Percentiles rank a stretch among this genome's conserved stretches.
phyloP scores from a whole-genome alignment of 2,113 vertebrate species.

The Carassius gibelio region DNA sequence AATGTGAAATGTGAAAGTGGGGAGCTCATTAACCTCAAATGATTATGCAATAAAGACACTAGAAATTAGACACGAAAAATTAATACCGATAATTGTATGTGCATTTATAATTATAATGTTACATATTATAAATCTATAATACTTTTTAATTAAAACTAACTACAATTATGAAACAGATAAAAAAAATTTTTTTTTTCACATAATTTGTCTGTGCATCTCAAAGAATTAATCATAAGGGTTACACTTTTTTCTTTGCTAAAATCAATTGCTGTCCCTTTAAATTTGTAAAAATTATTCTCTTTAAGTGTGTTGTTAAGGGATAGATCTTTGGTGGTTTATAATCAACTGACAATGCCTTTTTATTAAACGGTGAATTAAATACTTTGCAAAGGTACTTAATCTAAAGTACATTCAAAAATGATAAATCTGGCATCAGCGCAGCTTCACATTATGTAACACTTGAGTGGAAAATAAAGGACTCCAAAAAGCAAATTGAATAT shows the following conservation, averaged over 20 bases:
- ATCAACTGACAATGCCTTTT: not conserved
- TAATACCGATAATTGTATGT: not conserved
- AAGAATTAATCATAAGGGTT: not conserved
- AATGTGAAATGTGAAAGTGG: not conserved
- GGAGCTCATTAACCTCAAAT: slow-evolving; percentile 10
- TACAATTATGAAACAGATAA: not conserved
- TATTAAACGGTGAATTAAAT: not conserved
- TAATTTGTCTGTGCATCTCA: not conserved
- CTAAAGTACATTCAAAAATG: not conserved
- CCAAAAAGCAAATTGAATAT: not conserved
- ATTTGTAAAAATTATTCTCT: no score
- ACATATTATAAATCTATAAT: not conserved
- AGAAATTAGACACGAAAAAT: not conserved
- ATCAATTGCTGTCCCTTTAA: not conserved
- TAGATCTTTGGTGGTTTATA: not conserved
- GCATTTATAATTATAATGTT: not conserved
- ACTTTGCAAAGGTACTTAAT: not conserved
- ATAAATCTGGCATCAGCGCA: not conserved
- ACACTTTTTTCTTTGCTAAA: not conserved
- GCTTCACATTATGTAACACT: not conserved
- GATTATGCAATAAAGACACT: not conserved
- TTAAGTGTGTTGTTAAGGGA: not conserved
- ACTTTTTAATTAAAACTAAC: not conserved
- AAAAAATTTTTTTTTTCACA: no score
- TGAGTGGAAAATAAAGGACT: not conserved